Base-by-base conservation (phyloP, 1,140 invertebrate genomes). In the Anastrepha obliqua region DNA sequence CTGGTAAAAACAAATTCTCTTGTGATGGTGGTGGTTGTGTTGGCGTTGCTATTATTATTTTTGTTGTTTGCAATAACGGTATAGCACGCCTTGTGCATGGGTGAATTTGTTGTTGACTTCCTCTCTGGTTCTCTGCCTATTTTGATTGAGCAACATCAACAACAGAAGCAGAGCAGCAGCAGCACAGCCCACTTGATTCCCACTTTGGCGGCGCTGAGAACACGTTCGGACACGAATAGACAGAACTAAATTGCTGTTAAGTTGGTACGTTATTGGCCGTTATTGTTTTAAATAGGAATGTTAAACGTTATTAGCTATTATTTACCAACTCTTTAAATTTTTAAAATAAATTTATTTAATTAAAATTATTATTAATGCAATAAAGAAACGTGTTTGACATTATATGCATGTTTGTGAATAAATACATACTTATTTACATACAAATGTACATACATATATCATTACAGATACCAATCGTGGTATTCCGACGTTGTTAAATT, bases 21-120 rank as follows among this genome's bases (percentile, higher is more conserved):
- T 44, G 11, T 81, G 44, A 9, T 42, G 67, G 67, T 55, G 44
- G 51, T 58, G n/a, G 47, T 81, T 81, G 74, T 81, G 74, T 58
- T 81, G 47, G 47, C n/a, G 74, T 81, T 47, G 8, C 0, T n/a
- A 9, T 1, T 70, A 11, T 44, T 70, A 29, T 42, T 67, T 67
- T 67, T 81, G 74, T 20, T 81, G n/a, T 42, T 44, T 55, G 44
- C 44, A 17, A 81, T 81, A 81, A 13, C 74, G 74, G 74, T 81
- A 81, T 29, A 29, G 29, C 29, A 29, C 42, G 4, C 3, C 29
- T 81, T 55, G 55, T 47, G 13, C 39, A 44, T 74, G 15, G 47
- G 13, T 70, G 47, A 3, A n/a, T 55, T 55, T 51, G 44, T 51
- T 81, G 74, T 17, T 74, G 39, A 17, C 11, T 8, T 55, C 0